Evolutionary conservation across 2,797 vertebrate species (phyloP), one percentile per base, ranked within the genome.

Genomic region (Acanthiza pusilla): DNA sequence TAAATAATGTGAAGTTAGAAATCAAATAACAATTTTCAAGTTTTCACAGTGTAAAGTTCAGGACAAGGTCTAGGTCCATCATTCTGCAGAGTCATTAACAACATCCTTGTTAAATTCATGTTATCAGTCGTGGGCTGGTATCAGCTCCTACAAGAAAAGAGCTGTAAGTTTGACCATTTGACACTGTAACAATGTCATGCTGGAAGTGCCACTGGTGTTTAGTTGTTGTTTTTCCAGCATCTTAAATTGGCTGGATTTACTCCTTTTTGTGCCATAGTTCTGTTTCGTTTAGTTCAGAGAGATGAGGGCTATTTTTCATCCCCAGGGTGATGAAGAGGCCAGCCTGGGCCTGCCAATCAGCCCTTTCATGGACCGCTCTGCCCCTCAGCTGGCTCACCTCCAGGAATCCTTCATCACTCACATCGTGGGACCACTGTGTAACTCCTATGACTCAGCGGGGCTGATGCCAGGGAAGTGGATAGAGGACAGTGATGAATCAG

Each of bases 371-470:
- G 99, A 99, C 97, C 98, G 99, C 68, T 99, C 99, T 11, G 99
- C 99, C 12, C 99, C 99, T 3, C 99, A 99, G 97, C 90, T 99
- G 96, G 99, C 99, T 87, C 99, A 99, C 88, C 98, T 99, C 60
- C 99, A 99, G 97, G 99, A 99, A 88, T 99, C 99, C 7, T 99
- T 99, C 97, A 99, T 99, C 96, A 99, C 99, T 20, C 99, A 99
- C 97, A 99, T 99, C 8, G 99, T 99, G 95, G 99, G 99, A 16
- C 99, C 99, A 4, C 98, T 99, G 8, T 99, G 99, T 93, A 98
- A 99, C 96, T 99, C 99, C 32, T 99, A 99, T 18, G 98, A 99
- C 96, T 99, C 99, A 3, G 99, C 99, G 0, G 97, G 98, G 70
- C 98, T 99, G 63, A 99, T 99, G 97, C 99, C 99, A 5, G 99